These are phyloP conservation scores for Mizuhopecten yessoensis DNA, from an alignment of 1,140 invertebrate species.

Conservation along the genomic window DNA sequence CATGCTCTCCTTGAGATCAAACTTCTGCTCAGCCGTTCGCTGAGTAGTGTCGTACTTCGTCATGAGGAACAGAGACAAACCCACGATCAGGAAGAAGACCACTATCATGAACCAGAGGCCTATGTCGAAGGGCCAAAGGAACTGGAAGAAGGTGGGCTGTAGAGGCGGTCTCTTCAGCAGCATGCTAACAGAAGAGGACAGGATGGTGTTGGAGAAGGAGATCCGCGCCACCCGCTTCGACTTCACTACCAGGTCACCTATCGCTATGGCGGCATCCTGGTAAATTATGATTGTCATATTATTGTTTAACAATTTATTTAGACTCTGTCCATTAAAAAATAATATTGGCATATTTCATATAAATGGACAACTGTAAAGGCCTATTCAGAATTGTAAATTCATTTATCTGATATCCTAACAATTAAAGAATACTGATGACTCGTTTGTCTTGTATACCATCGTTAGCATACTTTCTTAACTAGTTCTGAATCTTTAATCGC, in stretches of 20 bases:
- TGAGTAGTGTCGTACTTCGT: slow-evolving; percentile 76
- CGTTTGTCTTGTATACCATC: no score
- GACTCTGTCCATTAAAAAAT: no score
- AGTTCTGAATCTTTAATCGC: no score
- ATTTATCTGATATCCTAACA: no score
- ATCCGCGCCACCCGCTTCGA: slow-evolving; percentile 73
- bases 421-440: no score
- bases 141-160: slow-evolving; percentile 64
- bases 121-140: slow-evolving; percentile 67
- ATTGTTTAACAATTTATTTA: neutral
- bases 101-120: slow-evolving; percentile 75
- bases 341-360: no score
- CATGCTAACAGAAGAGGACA: slow-evolving; percentile 73
- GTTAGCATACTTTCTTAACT: no score
- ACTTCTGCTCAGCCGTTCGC: slow-evolving; percentile 68
- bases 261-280: slow-evolving; percentile 76
- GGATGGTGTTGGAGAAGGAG: slow-evolving; percentile 77
- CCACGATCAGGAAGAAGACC: slow-evolving; percentile 72
- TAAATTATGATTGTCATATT: slow-evolving; percentile 44
- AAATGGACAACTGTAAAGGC: no score
- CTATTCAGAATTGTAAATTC: no score
- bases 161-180: slow-evolving; percentile 68
- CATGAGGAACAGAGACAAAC: slow-evolving; percentile 74
- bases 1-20: slow-evolving; percentile 87
- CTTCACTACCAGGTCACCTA: slow-evolving; percentile 76